Percentiles rank a stretch among this genome's conserved stretches.
phyloP scores from a whole-genome alignment of 1,140 invertebrate genomes.

The Cardiocondyla obscurior region DNA sequence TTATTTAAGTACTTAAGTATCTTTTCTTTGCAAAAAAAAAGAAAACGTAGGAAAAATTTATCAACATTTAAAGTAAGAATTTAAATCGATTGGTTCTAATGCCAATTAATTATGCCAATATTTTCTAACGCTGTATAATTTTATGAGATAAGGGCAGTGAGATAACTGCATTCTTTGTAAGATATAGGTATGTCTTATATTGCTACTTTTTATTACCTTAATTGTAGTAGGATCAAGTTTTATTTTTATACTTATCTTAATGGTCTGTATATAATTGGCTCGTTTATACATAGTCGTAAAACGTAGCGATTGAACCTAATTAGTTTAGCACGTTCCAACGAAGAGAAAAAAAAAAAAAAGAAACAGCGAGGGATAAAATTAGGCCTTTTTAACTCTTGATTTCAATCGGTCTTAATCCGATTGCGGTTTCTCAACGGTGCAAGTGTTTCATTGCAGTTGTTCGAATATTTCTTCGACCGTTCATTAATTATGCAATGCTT shows the following conservation, averaged over 20 bases:
- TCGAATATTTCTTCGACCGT: conserved; percentile 66
- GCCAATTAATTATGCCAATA: background rate
- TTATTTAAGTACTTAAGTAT: background rate
- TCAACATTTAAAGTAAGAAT: background rate
- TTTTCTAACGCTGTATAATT: background rate
- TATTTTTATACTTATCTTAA: background rate
- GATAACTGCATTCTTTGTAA: background rate
- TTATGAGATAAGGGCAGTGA: background rate
- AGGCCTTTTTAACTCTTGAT: background rate
- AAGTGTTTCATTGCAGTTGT: conserved; percentile 31
- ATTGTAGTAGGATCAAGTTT: background rate
- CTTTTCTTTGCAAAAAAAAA: too few relatives aligned
- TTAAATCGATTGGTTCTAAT: background rate
- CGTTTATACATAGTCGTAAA: background rate
- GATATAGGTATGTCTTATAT: background rate
- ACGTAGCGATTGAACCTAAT: background rate
- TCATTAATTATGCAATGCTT: conserved; percentile 74
- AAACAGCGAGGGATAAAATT: background rate
- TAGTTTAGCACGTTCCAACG: background rate
- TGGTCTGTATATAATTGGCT: background rate
- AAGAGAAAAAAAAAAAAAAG: background rate
- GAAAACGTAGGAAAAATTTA: background rate
- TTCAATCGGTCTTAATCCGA: background rate
- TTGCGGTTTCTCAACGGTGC: background rate
- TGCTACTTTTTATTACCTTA: background rate